A percentile compares a stretch with the other conserved stretches of the same genome.
These are phyloP conservation scores for Eufriesea mexicana DNA, from an alignment of 1,140 invertebrate species.

Conservation along the genomic window DNA sequence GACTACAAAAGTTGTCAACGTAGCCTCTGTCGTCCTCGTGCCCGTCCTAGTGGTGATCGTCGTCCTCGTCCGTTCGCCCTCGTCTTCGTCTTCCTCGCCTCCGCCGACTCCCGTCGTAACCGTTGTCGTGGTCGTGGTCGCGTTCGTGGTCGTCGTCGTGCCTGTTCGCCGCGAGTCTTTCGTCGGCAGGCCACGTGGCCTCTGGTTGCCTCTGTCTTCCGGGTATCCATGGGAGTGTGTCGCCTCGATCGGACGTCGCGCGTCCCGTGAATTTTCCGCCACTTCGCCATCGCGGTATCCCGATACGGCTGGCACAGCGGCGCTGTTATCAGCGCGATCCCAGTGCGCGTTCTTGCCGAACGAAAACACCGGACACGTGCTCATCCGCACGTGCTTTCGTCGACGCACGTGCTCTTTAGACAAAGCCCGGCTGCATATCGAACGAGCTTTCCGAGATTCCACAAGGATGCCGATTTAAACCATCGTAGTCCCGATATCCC, in stretches of 20 bases:
- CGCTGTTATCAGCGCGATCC: conserved; percentile 11
- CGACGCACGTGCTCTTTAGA: conserved; percentile 40
- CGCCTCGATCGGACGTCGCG: not conserved
- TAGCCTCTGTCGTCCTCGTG: not conserved
- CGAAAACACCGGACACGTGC: conserved; percentile 48
- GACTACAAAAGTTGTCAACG: conserved; percentile 6
- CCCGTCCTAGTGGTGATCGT: not conserved
- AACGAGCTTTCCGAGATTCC: too few relatives aligned
- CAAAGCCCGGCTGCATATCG: not conserved
- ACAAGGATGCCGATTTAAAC: too few relatives aligned
- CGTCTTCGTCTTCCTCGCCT: not conserved
- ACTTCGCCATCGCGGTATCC: not conserved
- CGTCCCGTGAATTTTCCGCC: not conserved
- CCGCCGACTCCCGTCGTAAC: not conserved
- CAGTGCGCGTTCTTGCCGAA: conserved; percentile 14
- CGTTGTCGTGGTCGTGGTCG: not conserved
- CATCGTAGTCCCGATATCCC: too few relatives aligned
- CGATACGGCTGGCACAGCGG: not conserved
- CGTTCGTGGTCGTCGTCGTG: not conserved
- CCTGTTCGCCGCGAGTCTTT: conserved; percentile 1
- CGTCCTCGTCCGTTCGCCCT: not conserved
- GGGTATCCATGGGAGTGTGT: conserved; percentile 10
- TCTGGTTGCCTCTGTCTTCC: conserved; percentile 3
- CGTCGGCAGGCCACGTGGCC: conserved; percentile 44
- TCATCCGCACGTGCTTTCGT: conserved; percentile 52